Evolutionary conservation across 2,113 vertebrate genomes (phyloP).

Genomic region (Notarius quadriscutis): DNA sequence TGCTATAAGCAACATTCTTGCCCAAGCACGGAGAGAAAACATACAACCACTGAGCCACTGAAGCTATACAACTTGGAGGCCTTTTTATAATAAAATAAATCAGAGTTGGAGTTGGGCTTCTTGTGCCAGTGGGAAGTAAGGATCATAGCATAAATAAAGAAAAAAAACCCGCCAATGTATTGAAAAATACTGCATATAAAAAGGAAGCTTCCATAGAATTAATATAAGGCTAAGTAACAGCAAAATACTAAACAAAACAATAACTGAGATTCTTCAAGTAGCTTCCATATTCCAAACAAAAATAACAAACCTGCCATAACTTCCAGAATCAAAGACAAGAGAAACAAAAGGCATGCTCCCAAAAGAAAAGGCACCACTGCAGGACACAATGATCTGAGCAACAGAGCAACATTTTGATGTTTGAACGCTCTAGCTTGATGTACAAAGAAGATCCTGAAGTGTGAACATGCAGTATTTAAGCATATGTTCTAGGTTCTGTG

Average conservation of each 20-base stretch:
- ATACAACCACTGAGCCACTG: neutral
- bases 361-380: neutral
- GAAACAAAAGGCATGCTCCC: neutral
- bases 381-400: neutral
- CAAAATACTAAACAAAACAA: constrained; percentile 3
- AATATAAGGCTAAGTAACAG: neutral
- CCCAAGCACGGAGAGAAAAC: neutral
- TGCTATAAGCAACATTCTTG: neutral
- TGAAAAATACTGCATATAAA: neutral
- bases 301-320: neutral
- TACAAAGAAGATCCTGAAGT: neutral
- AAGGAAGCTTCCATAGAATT: neutral
- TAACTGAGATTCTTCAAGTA: neutral
- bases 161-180: neutral
- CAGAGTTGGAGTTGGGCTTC: neutral
- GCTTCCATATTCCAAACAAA: neutral
- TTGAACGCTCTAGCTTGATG: neutral
- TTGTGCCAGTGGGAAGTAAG: neutral
- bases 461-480: neutral
- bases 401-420: neutral
- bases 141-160: neutral
- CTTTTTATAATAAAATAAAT: neutral
- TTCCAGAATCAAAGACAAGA: neutral
- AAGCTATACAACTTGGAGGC: neutral
- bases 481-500: neutral